Conservation (phyloP, 2,113 vertebrate genomes). For the Spheniscus mendiculus region DNA sequence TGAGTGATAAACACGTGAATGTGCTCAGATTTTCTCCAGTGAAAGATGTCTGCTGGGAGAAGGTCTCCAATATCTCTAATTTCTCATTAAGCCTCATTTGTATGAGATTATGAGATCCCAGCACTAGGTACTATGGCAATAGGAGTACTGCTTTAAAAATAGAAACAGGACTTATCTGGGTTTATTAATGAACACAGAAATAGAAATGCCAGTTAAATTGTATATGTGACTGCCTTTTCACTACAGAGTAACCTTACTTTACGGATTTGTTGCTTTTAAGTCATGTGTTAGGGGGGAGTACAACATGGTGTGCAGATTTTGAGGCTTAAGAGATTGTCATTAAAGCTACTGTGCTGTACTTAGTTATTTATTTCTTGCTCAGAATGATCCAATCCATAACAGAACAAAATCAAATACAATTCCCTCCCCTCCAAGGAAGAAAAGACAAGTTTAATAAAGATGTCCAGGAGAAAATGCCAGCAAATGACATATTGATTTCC, state of each 20-base stretch:
- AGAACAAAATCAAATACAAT: constrained; percentile 69
- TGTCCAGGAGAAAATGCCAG: constrained; percentile 59
- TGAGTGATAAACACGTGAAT: fast-evolving
- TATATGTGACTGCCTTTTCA: neutral
- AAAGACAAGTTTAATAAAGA: constrained; percentile 75
- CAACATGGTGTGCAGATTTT: constrained; percentile 39
- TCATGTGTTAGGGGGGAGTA: neutral
- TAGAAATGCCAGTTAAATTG: constrained; percentile 49
- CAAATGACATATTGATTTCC: constrained; percentile 76
- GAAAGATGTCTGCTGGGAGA: neutral
- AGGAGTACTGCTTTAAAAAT: constrained; percentile 44
- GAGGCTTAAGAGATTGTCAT: constrained; percentile 67
- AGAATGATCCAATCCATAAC: constrained; percentile 72
- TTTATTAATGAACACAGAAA: constrained; percentile 47
- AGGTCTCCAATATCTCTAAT: neutral
- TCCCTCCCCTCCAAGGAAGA: constrained; percentile 53
- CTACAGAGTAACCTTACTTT: constrained; percentile 33
- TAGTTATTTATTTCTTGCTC: constrained; percentile 77
- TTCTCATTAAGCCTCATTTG: neutral
- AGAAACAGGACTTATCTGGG: neutral
- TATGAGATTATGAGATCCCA: neutral
- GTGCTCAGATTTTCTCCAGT: neutral
- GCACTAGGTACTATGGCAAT: neutral
- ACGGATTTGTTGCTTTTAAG: constrained; percentile 67
- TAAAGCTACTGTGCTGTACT: constrained; percentile 64